These are phyloP conservation scores for Tetranychus urticae DNA, from an alignment of 1,140 invertebrate genomes.

Conservation along the genomic window DNA sequence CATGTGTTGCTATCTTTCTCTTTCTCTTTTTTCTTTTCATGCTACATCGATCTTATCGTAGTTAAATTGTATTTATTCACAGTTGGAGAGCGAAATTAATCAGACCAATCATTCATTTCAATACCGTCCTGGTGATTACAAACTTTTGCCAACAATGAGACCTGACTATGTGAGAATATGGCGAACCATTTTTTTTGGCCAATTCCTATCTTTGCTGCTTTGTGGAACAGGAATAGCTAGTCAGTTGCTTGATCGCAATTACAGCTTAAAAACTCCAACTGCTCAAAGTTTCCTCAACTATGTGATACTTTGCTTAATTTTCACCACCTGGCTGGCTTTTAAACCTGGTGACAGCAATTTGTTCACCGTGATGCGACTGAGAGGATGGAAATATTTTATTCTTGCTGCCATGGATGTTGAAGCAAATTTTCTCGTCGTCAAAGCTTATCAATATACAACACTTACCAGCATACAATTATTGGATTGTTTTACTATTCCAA, in stretches of 20 bases:
- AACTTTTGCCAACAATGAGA: too few relatives aligned
- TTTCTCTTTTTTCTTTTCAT: too few relatives aligned
- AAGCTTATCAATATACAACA: slow-evolving; percentile 36
- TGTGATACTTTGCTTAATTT: slow-evolving; percentile 43
- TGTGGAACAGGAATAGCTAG: slow-evolving; percentile 48
- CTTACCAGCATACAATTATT: slow-evolving; percentile 39
- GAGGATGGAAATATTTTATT: slow-evolving; percentile 45
- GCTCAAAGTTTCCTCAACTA: slow-evolving; percentile 59
- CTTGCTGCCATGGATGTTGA: slow-evolving; percentile 53
- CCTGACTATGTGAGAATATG: slow-evolving; percentile 36
- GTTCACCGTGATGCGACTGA: slow-evolving; percentile 35
- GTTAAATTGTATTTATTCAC: too few relatives aligned
- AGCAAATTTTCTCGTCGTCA: slow-evolving; percentile 45
- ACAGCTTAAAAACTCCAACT: slow-evolving; percentile 41
- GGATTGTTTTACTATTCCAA: slow-evolving; percentile 62
- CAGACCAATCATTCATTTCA: too few relatives aligned
- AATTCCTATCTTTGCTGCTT: slow-evolving; percentile 43
- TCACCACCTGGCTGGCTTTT: slow-evolving; percentile 45
- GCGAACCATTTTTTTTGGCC: slow-evolving; percentile 46
- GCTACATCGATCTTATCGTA: too few relatives aligned
- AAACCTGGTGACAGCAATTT: slow-evolving; percentile 34
- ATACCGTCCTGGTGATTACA: too few relatives aligned
- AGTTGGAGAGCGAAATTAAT: too few relatives aligned
- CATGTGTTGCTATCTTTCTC: too few relatives aligned
- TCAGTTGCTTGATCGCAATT: slow-evolving; percentile 40